Evolutionary conservation across 2,797 vertebrate genomes (phyloP).

Genomic region (Rhinoraja longicauda): DNA sequence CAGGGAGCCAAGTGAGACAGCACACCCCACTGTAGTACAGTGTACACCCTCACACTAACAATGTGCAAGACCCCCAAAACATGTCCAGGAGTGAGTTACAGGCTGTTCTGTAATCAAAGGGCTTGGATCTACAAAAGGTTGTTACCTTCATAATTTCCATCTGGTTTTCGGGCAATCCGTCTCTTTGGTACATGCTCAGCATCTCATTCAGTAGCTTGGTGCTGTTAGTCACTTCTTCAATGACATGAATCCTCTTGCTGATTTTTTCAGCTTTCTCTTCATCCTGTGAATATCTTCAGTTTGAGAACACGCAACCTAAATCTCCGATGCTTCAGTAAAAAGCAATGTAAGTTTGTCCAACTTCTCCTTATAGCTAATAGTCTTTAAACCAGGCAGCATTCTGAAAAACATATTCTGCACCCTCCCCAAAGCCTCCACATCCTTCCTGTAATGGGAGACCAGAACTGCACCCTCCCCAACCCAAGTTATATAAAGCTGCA

Average conservation of each 20-base stretch:
- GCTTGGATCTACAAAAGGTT: background rate
- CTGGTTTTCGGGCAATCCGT: constrained; percentile 46
- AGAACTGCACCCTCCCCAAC: too few relatives aligned
- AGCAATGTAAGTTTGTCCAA: too few relatives aligned
- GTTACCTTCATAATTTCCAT: constrained; percentile 63
- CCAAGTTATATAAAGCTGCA: too few relatives aligned
- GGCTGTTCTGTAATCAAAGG: background rate
- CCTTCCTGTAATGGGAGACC: too few relatives aligned
- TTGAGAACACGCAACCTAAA: background rate
- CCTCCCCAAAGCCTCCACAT: too few relatives aligned
- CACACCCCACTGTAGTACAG: background rate
- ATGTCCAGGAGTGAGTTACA: background rate
- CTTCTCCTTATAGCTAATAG: too few relatives aligned
- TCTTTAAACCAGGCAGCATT: too few relatives aligned
- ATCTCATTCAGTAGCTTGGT: constrained; percentile 59
- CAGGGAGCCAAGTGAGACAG: background rate
- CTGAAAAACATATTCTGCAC: too few relatives aligned
- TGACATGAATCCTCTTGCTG: constrained; percentile 56
- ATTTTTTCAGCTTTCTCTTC: constrained; percentile 72
- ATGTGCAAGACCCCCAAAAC: background rate
- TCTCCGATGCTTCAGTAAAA: too few relatives aligned
- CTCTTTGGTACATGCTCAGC: constrained; percentile 50
- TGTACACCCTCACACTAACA: background rate
- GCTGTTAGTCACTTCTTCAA: constrained; percentile 67
- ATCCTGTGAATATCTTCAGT: constrained; percentile 56